Base-by-base conservation (phyloP, 2,113 vertebrate species). In the Prochilodus magdalenae region DNA sequence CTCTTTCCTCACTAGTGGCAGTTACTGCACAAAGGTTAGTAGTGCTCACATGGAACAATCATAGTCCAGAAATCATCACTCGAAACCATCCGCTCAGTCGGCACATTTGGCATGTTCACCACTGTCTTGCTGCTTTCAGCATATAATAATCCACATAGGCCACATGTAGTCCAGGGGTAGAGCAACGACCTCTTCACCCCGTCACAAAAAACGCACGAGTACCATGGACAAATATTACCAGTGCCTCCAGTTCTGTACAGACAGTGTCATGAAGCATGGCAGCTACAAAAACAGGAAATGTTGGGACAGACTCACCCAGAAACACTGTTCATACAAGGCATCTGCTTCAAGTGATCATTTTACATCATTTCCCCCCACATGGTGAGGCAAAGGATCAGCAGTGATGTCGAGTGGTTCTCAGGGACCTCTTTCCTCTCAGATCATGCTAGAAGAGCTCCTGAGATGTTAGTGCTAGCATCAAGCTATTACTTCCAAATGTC, bases 41-140 rank as follows among this genome's bases (percentile, higher is more conserved):
- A 55, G n/a, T 57, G 24, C 69, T 67, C 63, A 36, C 63, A 69
- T 10, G 11, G 49, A 79, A 22, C 57, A 26, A 66, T 70, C 40
- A 22, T 69, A 69, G 33, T 69, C 66, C 66, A 70, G 20, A 75
- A 60, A 26, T 77, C 49, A 26, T 77, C 60, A 73, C 26, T 74
- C 20, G 67, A 30, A 78, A 33, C 20, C 13, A 24, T 49, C 47
- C 40, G 55, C 16, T 29, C 22, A 44, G 14, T 30, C 36, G n/a
- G n/a, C 49, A 73, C 27, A 14, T 74, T 65, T 71, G 47, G 49
- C 78, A 59, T 47, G 18, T 60, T 66, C 16, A 77, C 5, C 24
- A 71, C 20, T 67, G 65, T 59, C 60, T 59, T 33, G 44, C 33
- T 65, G 4, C 44, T 59, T 74, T 66, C 53, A 67, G 26, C 65